Base-by-base conservation (phyloP, 1,140 invertebrate species). In the Aphaenogaster rudis region DNA sequence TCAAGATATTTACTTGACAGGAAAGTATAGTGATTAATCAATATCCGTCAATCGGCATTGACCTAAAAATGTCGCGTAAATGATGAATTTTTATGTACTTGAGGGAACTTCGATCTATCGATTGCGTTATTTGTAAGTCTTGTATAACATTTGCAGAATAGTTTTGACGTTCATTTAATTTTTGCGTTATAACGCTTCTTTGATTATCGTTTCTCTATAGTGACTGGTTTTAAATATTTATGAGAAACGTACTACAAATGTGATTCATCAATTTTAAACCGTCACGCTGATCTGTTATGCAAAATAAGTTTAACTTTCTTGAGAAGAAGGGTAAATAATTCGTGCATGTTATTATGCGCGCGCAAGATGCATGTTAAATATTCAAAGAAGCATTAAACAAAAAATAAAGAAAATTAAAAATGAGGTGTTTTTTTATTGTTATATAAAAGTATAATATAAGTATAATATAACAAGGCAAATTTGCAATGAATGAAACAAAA, bases 181-280 rank as follows among this genome's bases (percentile, higher is more conserved):
- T 69, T 42, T 45, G 8, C 6, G 8, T 28, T 54, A 48, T 61
- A 63, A 61, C 4, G 63, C 42, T 39, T 61, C 8, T 8, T 7
- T 54, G 33, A 71, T 71, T 33, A 67, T 50, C 28, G 42, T 59
- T 59, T 82, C 6, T 74, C 64, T 54, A 17, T 69, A 8, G 11
- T 52, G 17, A 21, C 39, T 36, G 39, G 11, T 74, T 61, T 84
- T 50, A 74, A 74, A 84, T 84, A 76, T 84, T 84, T 84, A 84
- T 84, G 54, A 61, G 42, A 48, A 50, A 48, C 17, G 11, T 61
- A 61, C n/a, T 28, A 69, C 21, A 21, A 69, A 81, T 42, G 7
- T n/a, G 57, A 74, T 54, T 39, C 42, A 50, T 63, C 28, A 59
- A 61, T 61, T 63, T 74, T 71, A 50, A 21, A 50, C 9, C 42